Conservation (phyloP, 1,140 invertebrate species). For the Magallana gigas region DNA sequence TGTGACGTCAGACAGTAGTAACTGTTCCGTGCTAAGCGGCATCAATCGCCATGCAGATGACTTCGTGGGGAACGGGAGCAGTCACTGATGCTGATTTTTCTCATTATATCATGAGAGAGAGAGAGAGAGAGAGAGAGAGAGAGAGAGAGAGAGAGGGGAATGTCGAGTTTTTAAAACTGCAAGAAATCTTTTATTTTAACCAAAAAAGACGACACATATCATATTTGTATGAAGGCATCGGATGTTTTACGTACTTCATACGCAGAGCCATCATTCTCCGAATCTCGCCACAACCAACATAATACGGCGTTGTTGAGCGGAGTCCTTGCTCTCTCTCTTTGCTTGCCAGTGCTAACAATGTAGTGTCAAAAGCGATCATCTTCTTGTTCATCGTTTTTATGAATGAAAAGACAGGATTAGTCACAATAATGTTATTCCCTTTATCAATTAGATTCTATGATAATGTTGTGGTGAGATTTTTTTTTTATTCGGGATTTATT, state of each 20-base stretch:
- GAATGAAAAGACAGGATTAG: neutral
- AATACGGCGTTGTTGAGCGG: neutral
- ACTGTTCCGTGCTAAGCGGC: slow-evolving; percentile 55
- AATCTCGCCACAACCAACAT: neutral
- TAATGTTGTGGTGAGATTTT: slow-evolving; percentile 22
- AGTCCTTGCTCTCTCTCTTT: neutral
- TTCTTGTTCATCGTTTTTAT: neutral
- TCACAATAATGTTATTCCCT: neutral
- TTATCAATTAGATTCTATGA: slow-evolving; percentile 28
- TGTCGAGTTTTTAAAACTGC: neutral
- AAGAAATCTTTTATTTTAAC: neutral
- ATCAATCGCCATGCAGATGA: slow-evolving; percentile 42
- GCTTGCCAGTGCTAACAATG: neutral
- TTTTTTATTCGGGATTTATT: neutral
- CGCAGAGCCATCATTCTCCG: neutral
- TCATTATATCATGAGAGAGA: no score
- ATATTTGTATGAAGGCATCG: neutral
- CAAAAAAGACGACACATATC: neutral
- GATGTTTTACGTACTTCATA: neutral
- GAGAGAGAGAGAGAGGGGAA: no score
- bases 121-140: no score
- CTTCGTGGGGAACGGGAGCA: neutral
- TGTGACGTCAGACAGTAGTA: slow-evolving; percentile 65
- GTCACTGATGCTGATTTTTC: neutral
- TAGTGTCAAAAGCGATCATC: slow-evolving; percentile 12